Evolutionary conservation across 2,113 vertebrate species (phyloP), one percentile per base, ranked within the genome.

Genomic region (Macroglossus sobrinus): DNA sequence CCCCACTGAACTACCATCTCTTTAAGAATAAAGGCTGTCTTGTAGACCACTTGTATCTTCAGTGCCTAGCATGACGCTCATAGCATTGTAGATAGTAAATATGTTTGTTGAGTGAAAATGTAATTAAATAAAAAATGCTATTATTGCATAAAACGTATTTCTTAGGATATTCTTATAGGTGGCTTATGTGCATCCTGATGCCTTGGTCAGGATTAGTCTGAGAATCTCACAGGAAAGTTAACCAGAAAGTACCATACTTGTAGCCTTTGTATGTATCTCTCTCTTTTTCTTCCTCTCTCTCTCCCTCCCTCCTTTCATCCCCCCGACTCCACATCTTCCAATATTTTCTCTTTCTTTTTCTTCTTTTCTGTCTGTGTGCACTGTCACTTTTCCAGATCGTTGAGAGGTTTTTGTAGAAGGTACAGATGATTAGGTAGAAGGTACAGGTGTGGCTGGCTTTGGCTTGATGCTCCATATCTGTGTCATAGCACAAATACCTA

Each of bases 61-160:
- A 38, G 59, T 10, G 14, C 61, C 8, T 71, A n/a, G 38, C 28
- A n/a, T 59, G 9, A 69, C 33, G 21, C 16, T 35, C 35, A 35
- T 43, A 82, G 55, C 19, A 68, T 26, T 28, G 5, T 26, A 90
- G 40, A 55, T 10, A 12, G 22, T 79, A 68, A 71, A 43, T 59
- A 30, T 71, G 19, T 47, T 50, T 85, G 45, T 38, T 84, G 24
- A 81, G 18, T 47, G 28, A 94, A 40, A 80, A 78, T 79, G 64
- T 84, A 79, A 94, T 63, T 94, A 90, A 95, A 38, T 66, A 19
- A 63, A 88, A 33, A 75, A 11, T 30, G 26, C 26, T 35, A 22
- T 74, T 74, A 74, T 57, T 92, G 22, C 35, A 75, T 38, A 59
- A 88, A 47, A 45, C 47, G 10, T 5, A 38, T 82, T 76, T 89